Evolutionary conservation across 2,888 invertebrate genomes (phyloP), one percentile per base, ranked within the genome.

Genomic region (Andricus quercusramuli): DNA sequence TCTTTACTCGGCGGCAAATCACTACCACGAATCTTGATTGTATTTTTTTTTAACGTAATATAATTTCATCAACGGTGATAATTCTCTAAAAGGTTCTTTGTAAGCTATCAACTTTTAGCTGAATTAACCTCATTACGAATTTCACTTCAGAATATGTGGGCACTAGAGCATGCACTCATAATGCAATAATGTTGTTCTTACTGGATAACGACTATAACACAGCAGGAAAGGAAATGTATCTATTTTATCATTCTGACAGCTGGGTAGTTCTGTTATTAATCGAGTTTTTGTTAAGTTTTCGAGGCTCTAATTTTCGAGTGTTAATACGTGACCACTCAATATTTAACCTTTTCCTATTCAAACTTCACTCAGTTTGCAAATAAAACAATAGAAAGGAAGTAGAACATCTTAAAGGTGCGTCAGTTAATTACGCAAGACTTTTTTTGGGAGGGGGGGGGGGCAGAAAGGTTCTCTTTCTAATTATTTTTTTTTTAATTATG

Each of bases 161-260:
- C n/a, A 41, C 44, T 77, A 70, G 17, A 70, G 51, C 51, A 44
- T 37, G 8, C 41, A 22, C 41, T 77, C 77, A 37, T 77, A 51
- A 77, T 77, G 77, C 44, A 64, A 77, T 62, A 44, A 70, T 51
- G 29, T 70, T 70, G 77, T 77, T 77, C 65, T 41, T 15, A 65
- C 64, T 44, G 22, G 9, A 44, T 64, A 64, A 64, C 62, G 17
- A 64, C 17, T 65, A 9, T 29, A 41, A 8, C 44, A 29, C 22
- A 59, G 22, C 44, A 65, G 64, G 44, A 47, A 51, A 13, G 47
- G 70, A 70, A 70, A 70, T 70, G 51, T 70, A 29, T 70, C 9
- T 25, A 51, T 44, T 68, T 47, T 22, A 68, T 47, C 25, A 41
- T 0, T 13, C 41, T 41, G 41, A 41, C 41, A 4, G 41, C 41